These are phyloP conservation scores for Bilobella aurantiaca DNA, from an alignment of 1,140 invertebrate genomes.

Conservation along the genomic window DNA sequence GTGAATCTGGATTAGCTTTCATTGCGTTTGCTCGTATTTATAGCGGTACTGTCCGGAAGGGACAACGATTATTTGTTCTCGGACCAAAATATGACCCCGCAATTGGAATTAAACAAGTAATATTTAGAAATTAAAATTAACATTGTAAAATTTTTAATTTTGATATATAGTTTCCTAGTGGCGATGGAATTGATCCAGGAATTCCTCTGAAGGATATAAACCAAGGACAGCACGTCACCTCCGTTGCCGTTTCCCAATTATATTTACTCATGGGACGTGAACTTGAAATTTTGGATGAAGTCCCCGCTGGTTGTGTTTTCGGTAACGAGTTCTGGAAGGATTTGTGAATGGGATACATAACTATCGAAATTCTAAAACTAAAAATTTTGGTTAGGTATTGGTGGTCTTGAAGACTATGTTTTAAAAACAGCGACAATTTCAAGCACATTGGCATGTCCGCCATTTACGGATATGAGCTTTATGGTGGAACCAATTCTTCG, in stretches of 20 bases:
- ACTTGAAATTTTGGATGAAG: constrained; percentile 63
- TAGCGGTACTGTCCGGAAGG: constrained; percentile 70
- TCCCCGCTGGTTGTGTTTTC: constrained; percentile 79
- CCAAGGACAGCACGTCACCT: constrained; percentile 52
- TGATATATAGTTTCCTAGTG: constrained; percentile 3
- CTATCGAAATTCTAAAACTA: too few species aligned
- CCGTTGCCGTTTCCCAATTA: constrained; percentile 54
- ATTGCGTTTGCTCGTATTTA: constrained; percentile 89
- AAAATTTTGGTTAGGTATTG: constrained; percentile 56
- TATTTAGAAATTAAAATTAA: constrained; percentile 2
- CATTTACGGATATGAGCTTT: constrained; percentile 73
- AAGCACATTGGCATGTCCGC: constrained; percentile 66
- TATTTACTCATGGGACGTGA: constrained; percentile 93
- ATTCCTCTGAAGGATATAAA: constrained; percentile 56
- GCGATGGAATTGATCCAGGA: constrained; percentile 43
- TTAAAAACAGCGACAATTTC: constrained; percentile 88
- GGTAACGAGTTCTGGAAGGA: constrained; percentile 41
- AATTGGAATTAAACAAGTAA: constrained; percentile 45
- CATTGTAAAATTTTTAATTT: neutral
- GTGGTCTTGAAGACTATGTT: constrained; percentile 72
- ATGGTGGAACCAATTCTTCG: constrained; percentile 78
- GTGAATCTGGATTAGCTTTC: constrained; percentile 63
- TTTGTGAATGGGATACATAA: too few species aligned
- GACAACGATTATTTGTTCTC: constrained; percentile 69
- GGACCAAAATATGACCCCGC: constrained; percentile 80